Base-by-base conservation (phyloP, 1,140 invertebrate genomes). In the Leucophenga varia region DNA sequence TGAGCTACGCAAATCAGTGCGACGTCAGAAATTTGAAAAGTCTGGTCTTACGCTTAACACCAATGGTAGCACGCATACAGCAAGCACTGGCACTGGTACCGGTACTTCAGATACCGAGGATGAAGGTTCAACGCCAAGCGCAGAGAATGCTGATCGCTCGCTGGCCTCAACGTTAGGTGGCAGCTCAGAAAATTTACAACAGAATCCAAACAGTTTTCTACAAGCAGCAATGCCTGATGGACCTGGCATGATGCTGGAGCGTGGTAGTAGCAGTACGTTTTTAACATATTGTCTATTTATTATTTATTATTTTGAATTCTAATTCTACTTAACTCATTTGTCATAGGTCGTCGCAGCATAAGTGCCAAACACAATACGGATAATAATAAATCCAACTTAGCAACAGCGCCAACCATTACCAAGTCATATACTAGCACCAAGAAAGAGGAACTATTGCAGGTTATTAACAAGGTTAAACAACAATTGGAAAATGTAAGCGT, bases 401-500 rank as follows among this genome's bases (percentile, higher is more conserved):
- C 61, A 1, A 55, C 59, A 2, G 48, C 69, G 25, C 78, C 79
- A 12, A 79, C 79, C 10, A 80, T 79, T 36, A 79, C 79, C 5
- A 80, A 81, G 52, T 78, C 77, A 18, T 65, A 79, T 50, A 82
- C 86, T 2, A 80, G 82, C 3, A 86, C 85, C 46, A 88, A 89
- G 58, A 80, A 91, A 34, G 88, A 93, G 74, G 90, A 94, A 72
- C 76, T 95, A 36, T 83, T 89, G 54, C 84, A 89, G 67, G 81
- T 90, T 64, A 90, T 94, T 69, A 85, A 90, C 65, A 91, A 94
- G 77, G 93, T 91, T 0, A 84, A 89, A 70, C 83, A 86, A 59
- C 91, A 93, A 77, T 77, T 95, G 37, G 89, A 94, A 80, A 93
- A 85, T 76, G 92, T 94, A 76, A 84, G 85, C 84, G n/a, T 14